These are phyloP conservation scores for Lineus longissimus DNA, from an alignment of 1,140 invertebrate species.

Conservation along the genomic window DNA sequence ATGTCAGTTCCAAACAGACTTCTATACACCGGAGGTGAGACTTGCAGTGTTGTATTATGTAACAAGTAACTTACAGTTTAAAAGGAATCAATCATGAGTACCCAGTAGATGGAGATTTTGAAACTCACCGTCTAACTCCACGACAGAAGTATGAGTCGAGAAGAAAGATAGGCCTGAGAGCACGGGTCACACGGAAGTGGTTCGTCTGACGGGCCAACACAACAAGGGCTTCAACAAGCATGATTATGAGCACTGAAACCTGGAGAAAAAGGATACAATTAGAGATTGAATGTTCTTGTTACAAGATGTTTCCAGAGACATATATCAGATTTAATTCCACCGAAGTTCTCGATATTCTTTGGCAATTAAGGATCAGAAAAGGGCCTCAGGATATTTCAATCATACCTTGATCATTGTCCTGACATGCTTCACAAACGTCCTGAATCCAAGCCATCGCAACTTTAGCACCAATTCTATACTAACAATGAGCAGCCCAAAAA, in stretches of 20 bases:
- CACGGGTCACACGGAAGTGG: slow-evolving; percentile 82
- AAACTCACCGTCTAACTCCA: slow-evolving; percentile 56
- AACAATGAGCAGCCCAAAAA: slow-evolving; percentile 72
- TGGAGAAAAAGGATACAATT: slow-evolving; percentile 54
- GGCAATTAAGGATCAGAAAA: too few species aligned
- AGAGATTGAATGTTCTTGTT: neutral
- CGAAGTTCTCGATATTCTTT: too few species aligned
- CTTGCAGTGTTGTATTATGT: too few species aligned
- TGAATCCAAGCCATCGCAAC: slow-evolving; percentile 79
- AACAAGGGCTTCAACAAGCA: slow-evolving; percentile 79
- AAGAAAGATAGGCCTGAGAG: slow-evolving; percentile 83
- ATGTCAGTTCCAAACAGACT: too few species aligned
- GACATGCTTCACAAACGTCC: slow-evolving; percentile 77
- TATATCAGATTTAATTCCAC: too few species aligned
- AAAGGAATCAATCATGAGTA: neutral
- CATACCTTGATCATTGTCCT: slow-evolving; percentile 81
- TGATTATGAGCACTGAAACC: slow-evolving; percentile 73
- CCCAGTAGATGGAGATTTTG: neutral
- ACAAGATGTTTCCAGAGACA: neutral
- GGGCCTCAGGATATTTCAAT: too few species aligned
- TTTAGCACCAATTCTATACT: slow-evolving; percentile 75
- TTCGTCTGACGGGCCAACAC: slow-evolving; percentile 77
- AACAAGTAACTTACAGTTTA: neutral
- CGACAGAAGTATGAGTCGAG: slow-evolving; percentile 82
- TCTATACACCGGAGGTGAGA: too few species aligned